A percentile compares a stretch with the other conserved stretches of the same genome.
Conservation (phyloP, 2,113 vertebrate species). For the Albula goreensis region DNA sequence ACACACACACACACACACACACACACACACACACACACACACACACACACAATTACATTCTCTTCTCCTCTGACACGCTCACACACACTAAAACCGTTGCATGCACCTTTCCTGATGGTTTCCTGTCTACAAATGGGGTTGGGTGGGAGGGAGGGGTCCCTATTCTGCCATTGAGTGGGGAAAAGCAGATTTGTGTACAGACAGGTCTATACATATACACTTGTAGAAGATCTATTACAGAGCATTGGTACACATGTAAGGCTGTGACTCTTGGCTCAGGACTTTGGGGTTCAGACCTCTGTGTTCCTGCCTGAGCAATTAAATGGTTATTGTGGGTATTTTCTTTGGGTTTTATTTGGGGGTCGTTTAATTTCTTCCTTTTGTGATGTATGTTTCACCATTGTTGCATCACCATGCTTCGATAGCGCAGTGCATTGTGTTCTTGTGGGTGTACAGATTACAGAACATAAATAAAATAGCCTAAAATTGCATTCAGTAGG, state of each 20-base stretch:
- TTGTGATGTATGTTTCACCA: slow-evolving; percentile 42
- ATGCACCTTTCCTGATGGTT: slow-evolving; percentile 63
- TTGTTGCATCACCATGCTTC: slow-evolving; percentile 45
- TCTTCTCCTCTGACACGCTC: too few species aligned
- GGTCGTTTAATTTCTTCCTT: slow-evolving; percentile 30
- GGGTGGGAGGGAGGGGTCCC: slow-evolving; percentile 44
- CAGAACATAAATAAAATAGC: slow-evolving; percentile 41
- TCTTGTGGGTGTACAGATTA: slow-evolving; percentile 46
- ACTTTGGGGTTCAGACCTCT: slow-evolving; percentile 44
- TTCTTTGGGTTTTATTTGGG: slow-evolving; percentile 32
- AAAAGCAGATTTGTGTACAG: slow-evolving; percentile 61
- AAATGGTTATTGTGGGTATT: slow-evolving; percentile 32
- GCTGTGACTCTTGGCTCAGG: slow-evolving; percentile 41
- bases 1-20: background rate
- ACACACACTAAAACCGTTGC: slow-evolving; percentile 53
- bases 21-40: background rate
- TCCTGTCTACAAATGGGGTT: slow-evolving; percentile 49
- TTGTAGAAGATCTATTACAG: slow-evolving; percentile 64
- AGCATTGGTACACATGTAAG: slow-evolving; percentile 59
- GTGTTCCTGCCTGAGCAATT: slow-evolving; percentile 37
- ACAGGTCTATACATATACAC: slow-evolving; percentile 69
- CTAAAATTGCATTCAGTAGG: slow-evolving; percentile 33
- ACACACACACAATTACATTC: background rate
- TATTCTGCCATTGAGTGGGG: slow-evolving; percentile 51
- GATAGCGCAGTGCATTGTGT: slow-evolving; percentile 34